phyloP scores from a whole-genome alignment of 2,113 vertebrate genomes.

The Narcine bancroftii region DNA sequence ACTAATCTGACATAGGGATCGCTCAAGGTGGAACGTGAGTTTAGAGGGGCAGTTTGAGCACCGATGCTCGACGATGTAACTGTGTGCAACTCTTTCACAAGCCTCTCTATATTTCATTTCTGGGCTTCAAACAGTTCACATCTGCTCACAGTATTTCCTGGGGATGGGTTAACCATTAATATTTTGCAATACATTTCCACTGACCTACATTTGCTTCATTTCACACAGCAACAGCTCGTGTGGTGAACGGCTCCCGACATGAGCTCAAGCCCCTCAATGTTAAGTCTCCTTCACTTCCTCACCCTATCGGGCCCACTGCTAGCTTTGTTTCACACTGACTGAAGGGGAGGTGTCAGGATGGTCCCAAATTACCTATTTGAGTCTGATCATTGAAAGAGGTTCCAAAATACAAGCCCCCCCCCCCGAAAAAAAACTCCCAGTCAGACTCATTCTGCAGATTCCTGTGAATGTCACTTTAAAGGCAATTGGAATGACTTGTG shows the following conservation, averaged over 20 bases:
- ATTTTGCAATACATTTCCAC: neutral
- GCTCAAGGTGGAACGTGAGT: too few species aligned
- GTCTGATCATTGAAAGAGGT: neutral
- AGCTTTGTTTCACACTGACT: neutral
- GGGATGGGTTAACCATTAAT: neutral
- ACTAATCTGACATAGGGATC: too few species aligned
- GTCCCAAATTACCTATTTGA: neutral
- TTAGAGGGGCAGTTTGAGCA: too few species aligned
- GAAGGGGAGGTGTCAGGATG: neutral
- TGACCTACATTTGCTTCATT: constrained; percentile 22
- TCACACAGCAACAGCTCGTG: neutral
- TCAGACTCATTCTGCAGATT: neutral
- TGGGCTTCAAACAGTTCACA: neutral
- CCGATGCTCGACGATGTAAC: too few species aligned
- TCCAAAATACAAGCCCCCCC: neutral
- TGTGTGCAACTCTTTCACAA: neutral
- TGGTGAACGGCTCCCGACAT: neutral
- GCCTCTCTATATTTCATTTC: neutral
- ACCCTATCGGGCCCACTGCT: neutral
- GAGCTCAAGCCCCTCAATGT: neutral
- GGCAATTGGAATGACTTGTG: neutral
- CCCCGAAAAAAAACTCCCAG: neutral
- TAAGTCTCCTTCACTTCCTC: neutral
- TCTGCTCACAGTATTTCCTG: constrained; percentile 19
- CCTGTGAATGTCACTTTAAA: neutral